Evolutionary conservation across 1,140 invertebrate species (phyloP).

Genomic region (Eurytemora carolleeae): DNA sequence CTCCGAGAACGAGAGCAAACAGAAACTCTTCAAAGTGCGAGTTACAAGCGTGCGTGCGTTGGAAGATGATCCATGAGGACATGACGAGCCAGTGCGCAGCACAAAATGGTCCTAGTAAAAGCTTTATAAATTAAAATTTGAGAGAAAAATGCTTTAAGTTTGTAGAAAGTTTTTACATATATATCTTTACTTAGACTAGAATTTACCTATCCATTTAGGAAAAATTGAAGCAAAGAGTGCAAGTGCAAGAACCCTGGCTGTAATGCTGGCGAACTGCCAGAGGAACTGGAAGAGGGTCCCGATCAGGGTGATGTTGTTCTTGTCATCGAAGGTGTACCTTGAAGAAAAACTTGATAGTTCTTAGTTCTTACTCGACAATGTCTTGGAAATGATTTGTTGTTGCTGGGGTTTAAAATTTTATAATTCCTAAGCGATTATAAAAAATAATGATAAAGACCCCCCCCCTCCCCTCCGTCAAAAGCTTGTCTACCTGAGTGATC

Average conservation of each 20-base stretch:
- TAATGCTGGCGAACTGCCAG: constrained; percentile 57
- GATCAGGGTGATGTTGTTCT: constrained; percentile 41
- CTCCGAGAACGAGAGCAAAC: constrained; percentile 25
- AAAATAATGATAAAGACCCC: no score
- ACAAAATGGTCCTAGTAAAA: constrained; percentile 22
- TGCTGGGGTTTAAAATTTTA: no score
- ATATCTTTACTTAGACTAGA: no score
- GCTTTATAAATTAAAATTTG: no score
- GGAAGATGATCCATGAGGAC: constrained; percentile 24
- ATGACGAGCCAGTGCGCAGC: constrained; percentile 29
- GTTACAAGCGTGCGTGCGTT: constrained; percentile 3
- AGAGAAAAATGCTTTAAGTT: no score
- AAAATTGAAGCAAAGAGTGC: constrained; percentile 25
- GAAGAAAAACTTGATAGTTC: no score
- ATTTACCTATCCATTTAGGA: constrained; percentile 19
- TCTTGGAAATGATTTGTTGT: no score
- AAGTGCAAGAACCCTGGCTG: constrained; percentile 34
- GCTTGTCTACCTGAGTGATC: constrained; percentile 33
- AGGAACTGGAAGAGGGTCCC: constrained; percentile 46
- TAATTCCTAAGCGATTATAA: no score
- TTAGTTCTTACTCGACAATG: no score
- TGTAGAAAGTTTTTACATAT: no score
- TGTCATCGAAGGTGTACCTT: constrained; percentile 44
- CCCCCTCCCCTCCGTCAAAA: no score
- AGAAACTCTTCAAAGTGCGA: constrained; percentile 21